Evolutionary conservation across 1,140 invertebrate genomes (phyloP).

Genomic region (Chymomyza costata): DNA sequence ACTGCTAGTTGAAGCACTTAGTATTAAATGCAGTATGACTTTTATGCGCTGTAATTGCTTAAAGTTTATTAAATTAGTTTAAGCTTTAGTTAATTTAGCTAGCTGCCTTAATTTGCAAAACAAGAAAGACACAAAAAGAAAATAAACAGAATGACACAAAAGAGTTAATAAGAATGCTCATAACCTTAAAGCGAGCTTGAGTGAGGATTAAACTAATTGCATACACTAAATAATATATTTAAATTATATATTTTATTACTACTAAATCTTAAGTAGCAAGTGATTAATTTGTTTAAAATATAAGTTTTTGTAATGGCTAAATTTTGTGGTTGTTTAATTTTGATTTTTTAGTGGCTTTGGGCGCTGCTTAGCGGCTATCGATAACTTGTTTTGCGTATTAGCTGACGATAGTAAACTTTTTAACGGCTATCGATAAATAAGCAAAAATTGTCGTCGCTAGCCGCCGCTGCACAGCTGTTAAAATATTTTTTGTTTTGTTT

Average conservation of each 20-base stretch:
- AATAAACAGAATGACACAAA: slow-evolving; percentile 18
- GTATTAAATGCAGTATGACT: slow-evolving; percentile 32
- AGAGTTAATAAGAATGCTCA: slow-evolving; percentile 54
- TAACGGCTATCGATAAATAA: too few relatives aligned
- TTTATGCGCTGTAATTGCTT: slow-evolving; percentile 21
- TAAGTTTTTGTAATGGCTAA: slow-evolving; percentile 42
- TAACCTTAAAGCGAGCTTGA: slow-evolving; percentile 42
- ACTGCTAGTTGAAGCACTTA: slow-evolving; percentile 45
- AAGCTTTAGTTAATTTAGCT: slow-evolving; percentile 44
- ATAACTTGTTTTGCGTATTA: too few relatives aligned
- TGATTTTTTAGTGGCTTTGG: too few relatives aligned
- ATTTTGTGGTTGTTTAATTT: too few relatives aligned
- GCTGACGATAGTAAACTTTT: too few relatives aligned
- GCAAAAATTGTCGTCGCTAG: too few relatives aligned
- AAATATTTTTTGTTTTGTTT: not conserved
- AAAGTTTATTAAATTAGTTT: slow-evolving; percentile 39
- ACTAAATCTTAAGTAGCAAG: slow-evolving; percentile 54
- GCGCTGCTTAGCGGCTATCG: too few relatives aligned
- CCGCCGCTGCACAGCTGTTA: too few relatives aligned
- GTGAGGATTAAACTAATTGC: slow-evolving; percentile 37
- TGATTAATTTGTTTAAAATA: slow-evolving; percentile 53
- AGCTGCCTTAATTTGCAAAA: slow-evolving; percentile 26
- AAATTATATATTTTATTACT: slow-evolving; percentile 20
- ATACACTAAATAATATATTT: slow-evolving; percentile 23
- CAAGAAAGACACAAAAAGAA: slow-evolving; percentile 16